Evolutionary conservation across 2,797 vertebrate genomes (phyloP).

Genomic region (Petrocephalus sullivani): DNA sequence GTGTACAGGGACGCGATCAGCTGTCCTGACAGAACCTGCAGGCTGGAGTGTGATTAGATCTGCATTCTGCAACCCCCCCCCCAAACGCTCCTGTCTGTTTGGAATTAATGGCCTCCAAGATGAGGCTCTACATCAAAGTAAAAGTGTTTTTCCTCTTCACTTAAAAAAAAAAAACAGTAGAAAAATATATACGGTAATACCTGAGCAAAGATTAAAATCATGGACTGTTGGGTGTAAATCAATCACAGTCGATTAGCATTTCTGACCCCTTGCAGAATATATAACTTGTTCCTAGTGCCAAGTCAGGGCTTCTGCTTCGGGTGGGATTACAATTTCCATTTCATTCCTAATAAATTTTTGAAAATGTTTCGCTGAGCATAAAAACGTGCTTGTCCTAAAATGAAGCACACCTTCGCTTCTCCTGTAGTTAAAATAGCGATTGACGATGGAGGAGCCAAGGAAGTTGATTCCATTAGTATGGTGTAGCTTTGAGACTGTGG

Average conservation of each 20-base stretch:
- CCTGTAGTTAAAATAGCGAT: not conserved
- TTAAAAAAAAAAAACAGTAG: not conserved
- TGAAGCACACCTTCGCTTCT: not conserved
- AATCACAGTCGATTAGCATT: not conserved
- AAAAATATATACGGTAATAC: not conserved
- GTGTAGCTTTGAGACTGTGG: not conserved
- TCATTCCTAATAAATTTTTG: not conserved
- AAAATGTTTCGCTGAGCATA: not conserved
- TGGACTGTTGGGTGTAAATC: not conserved
- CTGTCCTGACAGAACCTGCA: not conserved
- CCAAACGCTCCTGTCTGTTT: not conserved
- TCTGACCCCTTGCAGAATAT: not conserved
- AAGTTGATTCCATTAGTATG: not conserved
- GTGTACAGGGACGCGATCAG: not conserved
- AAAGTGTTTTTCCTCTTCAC: not conserved
- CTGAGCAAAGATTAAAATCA: not conserved
- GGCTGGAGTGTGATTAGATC: not conserved
- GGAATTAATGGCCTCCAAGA: conserved; percentile 1
- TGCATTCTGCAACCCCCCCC: not conserved
- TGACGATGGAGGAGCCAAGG: not conserved
- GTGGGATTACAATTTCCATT: not conserved
- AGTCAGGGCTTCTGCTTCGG: not conserved
- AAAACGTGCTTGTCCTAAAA: not conserved
- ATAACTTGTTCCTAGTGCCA: not conserved
- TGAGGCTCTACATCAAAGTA: not conserved